Evolutionary conservation across 2,888 invertebrate species (phyloP).

Genomic region (Phyto melanocephala): DNA sequence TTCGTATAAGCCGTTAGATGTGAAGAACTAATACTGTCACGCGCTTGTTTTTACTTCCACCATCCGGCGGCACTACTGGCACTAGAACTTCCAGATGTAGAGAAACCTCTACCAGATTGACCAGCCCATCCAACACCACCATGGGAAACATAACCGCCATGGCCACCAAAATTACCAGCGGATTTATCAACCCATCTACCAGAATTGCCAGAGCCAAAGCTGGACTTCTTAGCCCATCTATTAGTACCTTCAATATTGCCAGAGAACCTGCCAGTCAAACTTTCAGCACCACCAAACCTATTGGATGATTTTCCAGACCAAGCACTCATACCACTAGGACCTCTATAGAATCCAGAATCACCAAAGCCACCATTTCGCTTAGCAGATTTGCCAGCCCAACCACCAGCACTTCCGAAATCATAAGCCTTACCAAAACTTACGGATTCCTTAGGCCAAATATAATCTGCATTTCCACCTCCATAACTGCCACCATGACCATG

Average conservation of each 20-base stretch:
- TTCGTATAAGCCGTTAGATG: too few species aligned
- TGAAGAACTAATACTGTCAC: too few species aligned
- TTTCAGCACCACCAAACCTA: background rate
- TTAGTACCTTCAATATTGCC: too few species aligned
- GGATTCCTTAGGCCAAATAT: slow-evolving; percentile 39
- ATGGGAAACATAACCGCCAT: too few species aligned
- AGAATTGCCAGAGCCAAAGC: slow-evolving; percentile 27
- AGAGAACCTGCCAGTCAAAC: too few species aligned
- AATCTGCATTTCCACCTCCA: background rate
- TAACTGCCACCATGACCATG: slow-evolving; percentile 27
- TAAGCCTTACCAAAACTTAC: background rate
- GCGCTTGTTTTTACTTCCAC: slow-evolving; percentile 40
- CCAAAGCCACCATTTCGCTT: background rate
- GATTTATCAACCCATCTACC: slow-evolving; percentile 31
- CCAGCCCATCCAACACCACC: background rate
- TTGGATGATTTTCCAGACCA: slow-evolving; percentile 33
- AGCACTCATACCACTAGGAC: background rate
- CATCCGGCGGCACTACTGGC: slow-evolving; percentile 3
- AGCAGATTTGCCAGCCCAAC: background rate
- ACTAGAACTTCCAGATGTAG: too few species aligned
- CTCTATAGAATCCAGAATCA: slow-evolving; percentile 1
- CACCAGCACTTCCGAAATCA: slow-evolving; percentile 21
- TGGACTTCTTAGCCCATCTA: slow-evolving; percentile 82
- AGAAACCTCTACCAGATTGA: slow-evolving; percentile 19
- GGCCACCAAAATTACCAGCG: background rate